These are phyloP conservation scores for Vesta saturnalis DNA, from an alignment of 2,888 invertebrate genomes.

Conservation along the genomic window DNA sequence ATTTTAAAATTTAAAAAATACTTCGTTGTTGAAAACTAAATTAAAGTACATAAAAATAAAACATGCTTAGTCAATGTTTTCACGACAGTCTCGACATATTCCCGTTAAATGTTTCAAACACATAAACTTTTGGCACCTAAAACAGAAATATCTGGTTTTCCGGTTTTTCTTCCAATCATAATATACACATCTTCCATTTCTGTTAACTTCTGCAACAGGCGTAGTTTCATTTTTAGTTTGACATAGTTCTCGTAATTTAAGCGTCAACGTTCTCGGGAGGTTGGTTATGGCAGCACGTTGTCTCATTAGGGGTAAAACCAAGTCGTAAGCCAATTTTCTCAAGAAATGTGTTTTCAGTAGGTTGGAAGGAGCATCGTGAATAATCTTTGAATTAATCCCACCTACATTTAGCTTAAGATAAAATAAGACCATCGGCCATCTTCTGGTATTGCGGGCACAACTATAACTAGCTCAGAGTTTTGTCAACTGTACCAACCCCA, in stretches of 20 bases:
- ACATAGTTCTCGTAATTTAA: too few species aligned
- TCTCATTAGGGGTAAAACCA: constrained; percentile 1
- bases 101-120: not conserved
- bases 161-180: not conserved
- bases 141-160: not conserved
- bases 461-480: constrained; percentile 4
- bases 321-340: too few species aligned
- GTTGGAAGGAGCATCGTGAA: not conserved
- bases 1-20: too few species aligned
- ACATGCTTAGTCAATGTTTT: too few species aligned
- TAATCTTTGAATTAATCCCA: not conserved
- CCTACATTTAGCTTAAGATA: not conserved
- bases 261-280: not conserved
- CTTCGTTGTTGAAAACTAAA: too few species aligned
- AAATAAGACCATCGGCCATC: constrained; percentile 2
- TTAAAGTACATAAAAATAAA: too few species aligned
- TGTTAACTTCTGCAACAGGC: not conserved
- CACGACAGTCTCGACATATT: too few species aligned
- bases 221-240: not conserved
- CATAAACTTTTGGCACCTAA: not conserved
- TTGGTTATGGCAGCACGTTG: constrained; percentile 6
- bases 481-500: not conserved
- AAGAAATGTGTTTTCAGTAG: too few species aligned
- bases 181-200: too few species aligned
- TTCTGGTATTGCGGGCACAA: not conserved